These are phyloP conservation scores for Austrofundulus limnaeus DNA, from an alignment of 2,113 vertebrate species.

Conservation along the genomic window DNA sequence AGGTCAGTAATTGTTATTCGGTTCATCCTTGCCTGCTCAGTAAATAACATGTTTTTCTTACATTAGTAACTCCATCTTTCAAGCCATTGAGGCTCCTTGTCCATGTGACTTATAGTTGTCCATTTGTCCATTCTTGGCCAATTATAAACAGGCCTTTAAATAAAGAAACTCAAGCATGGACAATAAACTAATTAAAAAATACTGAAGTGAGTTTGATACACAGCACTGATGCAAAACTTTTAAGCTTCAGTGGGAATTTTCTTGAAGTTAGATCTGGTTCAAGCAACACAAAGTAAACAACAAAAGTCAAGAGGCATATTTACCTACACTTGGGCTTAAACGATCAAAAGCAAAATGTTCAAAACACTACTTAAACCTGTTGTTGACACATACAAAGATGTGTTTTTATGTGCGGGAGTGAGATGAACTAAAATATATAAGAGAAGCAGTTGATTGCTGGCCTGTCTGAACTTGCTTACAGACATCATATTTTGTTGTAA, in stretches of 20 bases:
- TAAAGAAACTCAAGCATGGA: neutral
- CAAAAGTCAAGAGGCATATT: neutral
- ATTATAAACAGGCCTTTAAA: neutral
- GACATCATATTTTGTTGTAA: neutral
- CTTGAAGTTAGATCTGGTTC: neutral
- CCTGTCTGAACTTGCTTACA: no score
- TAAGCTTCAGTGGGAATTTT: neutral
- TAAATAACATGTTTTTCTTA: no score
- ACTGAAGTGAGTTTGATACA: neutral
- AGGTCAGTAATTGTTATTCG: no score
- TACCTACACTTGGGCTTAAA: neutral
- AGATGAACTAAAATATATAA: neutral
- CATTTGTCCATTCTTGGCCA: no score
- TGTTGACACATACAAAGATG: neutral
- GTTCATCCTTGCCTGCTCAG: no score
- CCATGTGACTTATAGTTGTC: no score
- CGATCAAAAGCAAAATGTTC: no score
- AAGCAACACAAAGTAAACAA: neutral
- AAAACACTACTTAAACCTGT: neutral
- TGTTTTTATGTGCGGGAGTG: neutral
- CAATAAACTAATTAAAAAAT: neutral
- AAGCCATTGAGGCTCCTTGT: no score
- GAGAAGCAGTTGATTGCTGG: neutral
- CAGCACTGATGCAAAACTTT: neutral
- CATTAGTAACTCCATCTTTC: no score